Evolutionary conservation across 2,113 vertebrate genomes (phyloP), one percentile per base, ranked within the genome.

Genomic region (Arenaria interpres): DNA sequence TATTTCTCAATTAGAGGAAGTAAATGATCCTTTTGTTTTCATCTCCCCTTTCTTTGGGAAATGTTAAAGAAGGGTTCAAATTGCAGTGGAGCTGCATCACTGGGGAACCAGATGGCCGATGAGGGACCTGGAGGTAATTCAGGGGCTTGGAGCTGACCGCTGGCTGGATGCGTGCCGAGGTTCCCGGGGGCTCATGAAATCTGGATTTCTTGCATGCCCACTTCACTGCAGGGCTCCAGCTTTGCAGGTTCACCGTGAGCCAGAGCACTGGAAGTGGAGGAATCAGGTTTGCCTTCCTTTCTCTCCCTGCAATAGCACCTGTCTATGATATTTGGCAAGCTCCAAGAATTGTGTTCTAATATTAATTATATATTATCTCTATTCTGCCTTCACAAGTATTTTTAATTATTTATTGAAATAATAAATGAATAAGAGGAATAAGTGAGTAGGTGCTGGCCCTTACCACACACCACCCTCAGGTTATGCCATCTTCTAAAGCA

Each of bases 21-120:
- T 86, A 88, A 93, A 45, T 57, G 88, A 80, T 91, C 91, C 51
- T 77, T 95, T 88, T 82, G 69, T 96, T 97, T 95, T 94, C 1
- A 0, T 92, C 96, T 96, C 79, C 30, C 7, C 45, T 96, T 96
- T 96, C 88, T 95, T 75, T 86, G 82, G 82, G 95, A 94, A 88
- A 92, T 32, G 85, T 93, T 96, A 93, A 96, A 90, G 96, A 63
- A 92, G 76, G 85, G 90, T 54, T 97, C 11, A 0, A 85, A 10
- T 96, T 96, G 88, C 93, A 88, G 43, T 8, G 32, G 68, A 77
- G 46, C 93, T 46, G 85, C 67, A 71, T 80, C 0, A 0, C 37
- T 22, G 5, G 57, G 67, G 48, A 91, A 8, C 67, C 85, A 93
- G 94, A 89, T 96, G 96, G 93, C 57, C 0, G 10, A 39, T 82